phyloP scores from a whole-genome alignment of 2,797 vertebrate species.

The Sebastes ruberrimus region DNA sequence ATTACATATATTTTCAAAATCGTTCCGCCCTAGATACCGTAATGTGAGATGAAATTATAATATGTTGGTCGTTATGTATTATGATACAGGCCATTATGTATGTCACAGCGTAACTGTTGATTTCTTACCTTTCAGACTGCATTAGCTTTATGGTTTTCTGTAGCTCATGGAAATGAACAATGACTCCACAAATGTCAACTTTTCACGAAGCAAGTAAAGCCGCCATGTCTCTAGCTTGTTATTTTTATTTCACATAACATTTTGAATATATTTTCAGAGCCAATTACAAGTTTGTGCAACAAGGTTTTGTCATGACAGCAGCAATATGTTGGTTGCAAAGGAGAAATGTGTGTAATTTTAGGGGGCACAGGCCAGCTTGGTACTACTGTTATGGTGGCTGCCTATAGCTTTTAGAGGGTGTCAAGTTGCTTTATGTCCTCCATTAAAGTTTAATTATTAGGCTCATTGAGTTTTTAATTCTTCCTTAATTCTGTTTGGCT shows the following conservation, averaged over 20 bases:
- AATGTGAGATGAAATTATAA: background rate
- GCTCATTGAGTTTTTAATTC: constrained; percentile 79
- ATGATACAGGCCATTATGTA: background rate
- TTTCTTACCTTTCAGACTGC: constrained; percentile 1
- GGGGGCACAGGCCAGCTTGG: constrained; percentile 4
- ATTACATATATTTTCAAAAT: no score
- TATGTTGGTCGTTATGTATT: background rate
- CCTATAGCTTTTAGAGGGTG: constrained; percentile 65
- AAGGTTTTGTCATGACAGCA: constrained; percentile 8
- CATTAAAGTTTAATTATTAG: constrained; percentile 82
- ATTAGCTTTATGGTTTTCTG: background rate
- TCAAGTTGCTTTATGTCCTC: constrained; percentile 71
- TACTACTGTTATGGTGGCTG: constrained; percentile 36
- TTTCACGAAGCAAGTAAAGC: background rate
- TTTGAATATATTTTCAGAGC: background rate
- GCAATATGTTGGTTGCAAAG: constrained; percentile 16
- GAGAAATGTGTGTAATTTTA: constrained; percentile 23
- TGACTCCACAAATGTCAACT: background rate
- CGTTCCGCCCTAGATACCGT: background rate
- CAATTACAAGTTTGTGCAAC: background rate
- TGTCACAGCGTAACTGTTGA: background rate
- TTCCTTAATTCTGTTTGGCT: constrained; percentile 75
- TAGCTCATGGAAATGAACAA: background rate
- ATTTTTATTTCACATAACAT: background rate
- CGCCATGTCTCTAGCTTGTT: background rate